phyloP scores from a whole-genome alignment of 1,140 invertebrate genomes.

The Cherax quadricarinatus region DNA sequence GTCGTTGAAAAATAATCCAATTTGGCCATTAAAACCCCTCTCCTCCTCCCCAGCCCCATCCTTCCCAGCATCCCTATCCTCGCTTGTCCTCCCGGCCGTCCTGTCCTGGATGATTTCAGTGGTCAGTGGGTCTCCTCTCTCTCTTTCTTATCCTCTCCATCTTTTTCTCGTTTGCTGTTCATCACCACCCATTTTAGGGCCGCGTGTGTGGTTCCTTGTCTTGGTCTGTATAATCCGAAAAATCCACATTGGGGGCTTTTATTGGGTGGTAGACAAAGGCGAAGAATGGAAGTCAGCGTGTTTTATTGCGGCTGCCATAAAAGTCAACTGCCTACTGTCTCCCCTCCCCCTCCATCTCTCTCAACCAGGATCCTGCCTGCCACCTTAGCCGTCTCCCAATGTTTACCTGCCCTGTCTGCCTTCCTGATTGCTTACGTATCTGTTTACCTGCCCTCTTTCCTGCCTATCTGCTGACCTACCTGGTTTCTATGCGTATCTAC shows the following conservation, averaged over 20 bases:
- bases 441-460: not conserved
- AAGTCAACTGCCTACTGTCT: slow-evolving; percentile 46
- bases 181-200: slow-evolving; percentile 55
- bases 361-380: not conserved
- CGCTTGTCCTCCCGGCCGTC: not conserved
- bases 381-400: not conserved
- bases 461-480: not conserved
- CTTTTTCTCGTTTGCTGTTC: slow-evolving; percentile 65
- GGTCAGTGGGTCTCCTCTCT: not conserved
- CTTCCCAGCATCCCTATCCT: no score
- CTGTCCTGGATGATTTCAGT: not conserved
- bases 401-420: not conserved
- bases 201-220: slow-evolving; percentile 39
- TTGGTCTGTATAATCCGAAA: slow-evolving; percentile 61
- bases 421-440: not conserved
- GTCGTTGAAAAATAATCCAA: slow-evolving; percentile 59
- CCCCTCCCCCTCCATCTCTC: not conserved
- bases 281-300: slow-evolving; percentile 46
- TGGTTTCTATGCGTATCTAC: not conserved
- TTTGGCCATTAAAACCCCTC: slow-evolving; percentile 20
- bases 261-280: slow-evolving; percentile 61
- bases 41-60: not conserved
- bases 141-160: slow-evolving; percentile 39
- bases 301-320: slow-evolving; percentile 52
- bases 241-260: slow-evolving; percentile 63